Evolutionary conservation across 2,888 invertebrate species (phyloP).

Genomic region (Cheilosia variabilis): DNA sequence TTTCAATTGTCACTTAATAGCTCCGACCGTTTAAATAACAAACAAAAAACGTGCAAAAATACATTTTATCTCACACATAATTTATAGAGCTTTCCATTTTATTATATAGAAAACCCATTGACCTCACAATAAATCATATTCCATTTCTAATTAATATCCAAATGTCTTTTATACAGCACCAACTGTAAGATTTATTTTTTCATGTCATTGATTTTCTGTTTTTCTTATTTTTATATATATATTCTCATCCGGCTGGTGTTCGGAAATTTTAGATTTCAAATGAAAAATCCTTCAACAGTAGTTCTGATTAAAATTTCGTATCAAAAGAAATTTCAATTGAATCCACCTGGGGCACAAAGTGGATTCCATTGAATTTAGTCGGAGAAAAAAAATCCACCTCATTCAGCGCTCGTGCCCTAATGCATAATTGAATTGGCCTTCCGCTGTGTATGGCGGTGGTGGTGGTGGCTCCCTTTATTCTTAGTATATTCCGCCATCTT

Average conservation of each 20-base stretch:
- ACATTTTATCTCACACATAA: neutral
- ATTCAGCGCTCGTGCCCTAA: slow-evolving; percentile 75
- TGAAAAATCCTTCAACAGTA: slow-evolving; percentile 63
- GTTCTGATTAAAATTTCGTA: slow-evolving; percentile 68
- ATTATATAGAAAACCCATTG: neutral
- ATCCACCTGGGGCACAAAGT: slow-evolving; percentile 69
- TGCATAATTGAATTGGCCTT: slow-evolving; percentile 72
- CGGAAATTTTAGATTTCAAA: slow-evolving; percentile 44
- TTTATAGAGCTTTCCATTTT: slow-evolving; percentile 2
- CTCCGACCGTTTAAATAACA: neutral
- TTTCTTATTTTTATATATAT: neutral
- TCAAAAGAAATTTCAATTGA: slow-evolving; percentile 73
- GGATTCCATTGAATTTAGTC: slow-evolving; percentile 58
- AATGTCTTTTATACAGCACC: slow-evolving; percentile 8
- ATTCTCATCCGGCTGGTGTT: neutral
- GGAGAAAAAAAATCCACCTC: slow-evolving; percentile 44
- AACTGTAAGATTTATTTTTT: slow-evolving; percentile 41
- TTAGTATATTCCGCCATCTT: slow-evolving; percentile 8
- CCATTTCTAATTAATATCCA: slow-evolving; percentile 37
- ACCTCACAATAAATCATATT: slow-evolving; percentile 54
- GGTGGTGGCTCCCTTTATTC: slow-evolving; percentile 41
- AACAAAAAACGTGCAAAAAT: neutral
- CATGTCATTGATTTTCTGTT: slow-evolving; percentile 29
- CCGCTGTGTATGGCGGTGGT: slow-evolving; percentile 13
- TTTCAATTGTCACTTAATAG: neutral